phyloP scores from a whole-genome alignment of 2,113 vertebrate species.

The Herpetotheres cachinnans region DNA sequence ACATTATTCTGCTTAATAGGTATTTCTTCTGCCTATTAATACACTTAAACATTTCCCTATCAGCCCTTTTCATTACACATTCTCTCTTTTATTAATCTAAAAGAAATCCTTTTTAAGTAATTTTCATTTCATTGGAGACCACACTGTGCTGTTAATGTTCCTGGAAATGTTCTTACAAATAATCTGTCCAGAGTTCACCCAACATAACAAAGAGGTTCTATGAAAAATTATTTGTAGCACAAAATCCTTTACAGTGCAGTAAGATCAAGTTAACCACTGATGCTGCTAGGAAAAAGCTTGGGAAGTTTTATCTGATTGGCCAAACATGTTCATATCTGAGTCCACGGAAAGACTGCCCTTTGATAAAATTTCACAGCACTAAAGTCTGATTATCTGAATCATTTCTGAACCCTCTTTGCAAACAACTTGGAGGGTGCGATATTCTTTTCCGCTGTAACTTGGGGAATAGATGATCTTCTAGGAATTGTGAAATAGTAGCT shows the following conservation, averaged over 20 bases:
- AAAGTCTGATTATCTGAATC: constrained; percentile 66
- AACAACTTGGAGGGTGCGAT: neutral
- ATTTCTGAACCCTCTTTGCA: constrained; percentile 62
- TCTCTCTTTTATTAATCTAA: neutral
- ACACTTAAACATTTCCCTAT: neutral
- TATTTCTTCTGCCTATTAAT: constrained; percentile 5
- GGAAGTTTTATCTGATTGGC: constrained; percentile 73
- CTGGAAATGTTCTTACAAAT: constrained; percentile 48
- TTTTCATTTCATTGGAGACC: constrained; percentile 27
- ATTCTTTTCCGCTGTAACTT: neutral
- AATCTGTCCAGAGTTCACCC: constrained; percentile 53
- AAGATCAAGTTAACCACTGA: constrained; percentile 66
- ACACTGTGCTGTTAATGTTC: neutral
- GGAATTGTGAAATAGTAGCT: neutral
- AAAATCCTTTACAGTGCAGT: constrained; percentile 63
- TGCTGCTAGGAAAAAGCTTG: constrained; percentile 52
- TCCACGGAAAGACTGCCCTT: constrained; percentile 58
- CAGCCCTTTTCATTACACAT: neutral
- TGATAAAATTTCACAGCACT: constrained; percentile 73
- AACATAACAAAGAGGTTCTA: constrained; percentile 63
- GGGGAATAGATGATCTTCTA: constrained; percentile 3
- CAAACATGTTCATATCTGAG: constrained; percentile 68
- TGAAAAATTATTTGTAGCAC: constrained; percentile 71
- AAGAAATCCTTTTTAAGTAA: neutral
- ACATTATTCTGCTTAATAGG: neutral